phyloP scores from a whole-genome alignment of 2,113 vertebrate genomes.

The Anhinga rufa region DNA sequence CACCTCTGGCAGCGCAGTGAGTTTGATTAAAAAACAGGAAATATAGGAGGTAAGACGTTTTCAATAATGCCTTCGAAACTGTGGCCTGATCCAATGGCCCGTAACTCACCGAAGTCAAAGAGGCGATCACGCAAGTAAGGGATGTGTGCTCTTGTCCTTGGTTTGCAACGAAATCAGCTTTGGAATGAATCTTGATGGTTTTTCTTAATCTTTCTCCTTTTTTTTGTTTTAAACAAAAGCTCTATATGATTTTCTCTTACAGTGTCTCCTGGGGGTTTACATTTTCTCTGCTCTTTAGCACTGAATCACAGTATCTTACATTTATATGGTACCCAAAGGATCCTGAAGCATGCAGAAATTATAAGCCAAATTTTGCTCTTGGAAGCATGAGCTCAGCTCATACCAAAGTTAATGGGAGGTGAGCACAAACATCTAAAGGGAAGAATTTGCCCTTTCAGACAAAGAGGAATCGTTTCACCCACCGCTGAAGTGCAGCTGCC shows the following conservation, averaged over 20 bases:
- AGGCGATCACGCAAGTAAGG: neutral
- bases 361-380: constrained; percentile 46
- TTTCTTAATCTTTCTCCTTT: neutral
- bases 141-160: neutral
- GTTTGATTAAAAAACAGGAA: constrained; percentile 62
- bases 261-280: neutral
- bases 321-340: constrained; percentile 56
- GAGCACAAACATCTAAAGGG: constrained; percentile 40
- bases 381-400: constrained; percentile 60
- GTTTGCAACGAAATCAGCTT: neutral
- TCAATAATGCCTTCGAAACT: neutral
- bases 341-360: constrained; percentile 37
- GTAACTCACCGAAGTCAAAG: neutral
- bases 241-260: constrained; percentile 3
- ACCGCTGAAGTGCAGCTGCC: constrained; percentile 2
- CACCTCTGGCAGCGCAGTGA: constrained; percentile 54
- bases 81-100: neutral
- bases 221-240: neutral
- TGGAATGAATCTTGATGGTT: neutral
- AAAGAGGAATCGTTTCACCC: constrained; percentile 27
- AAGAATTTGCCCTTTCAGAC: constrained; percentile 49
- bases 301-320: constrained; percentile 41
- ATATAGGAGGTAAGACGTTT: constrained; percentile 12
- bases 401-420: constrained; percentile 53
- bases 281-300: constrained; percentile 43